Base-by-base conservation (phyloP, 1,140 invertebrate species). In the Tetranychus cinnabarinus region DNA sequence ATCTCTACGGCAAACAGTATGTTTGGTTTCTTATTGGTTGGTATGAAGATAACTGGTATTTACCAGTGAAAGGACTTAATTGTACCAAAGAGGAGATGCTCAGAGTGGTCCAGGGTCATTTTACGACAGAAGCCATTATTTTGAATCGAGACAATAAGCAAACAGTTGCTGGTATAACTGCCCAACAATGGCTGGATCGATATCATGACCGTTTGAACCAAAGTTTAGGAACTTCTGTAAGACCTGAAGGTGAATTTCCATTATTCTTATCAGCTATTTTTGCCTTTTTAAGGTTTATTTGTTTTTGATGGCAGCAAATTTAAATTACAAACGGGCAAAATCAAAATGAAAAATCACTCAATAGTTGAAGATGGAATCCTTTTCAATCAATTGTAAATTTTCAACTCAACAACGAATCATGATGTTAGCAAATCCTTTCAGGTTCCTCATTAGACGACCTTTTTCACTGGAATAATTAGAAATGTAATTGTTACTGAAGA, bases 21-120 rank as follows among this genome's bases (percentile, higher is more conserved):
- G 93, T 98, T 0, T 99, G 95, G 95, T 96, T 97, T 72, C 93
- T 98, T 72, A 97, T 99, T 68, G 95, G 90, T 50, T 98, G 95
- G 95, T 99, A 98, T 72, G 90, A 97, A 69, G 92, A 98, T 70
- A 92, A 97, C 69, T 99, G 95, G 95, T 99, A 91, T 71, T 85
- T 88, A 56, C 48, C 47, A 6, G 36, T 63, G 0, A 23, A 45
- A 33, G 59, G 46, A 58, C 23, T 63, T 0, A 83, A 89, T 62
- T 99, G 96, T 70, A 95, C 89, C 0, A 78, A 79, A 47, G 86
- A 95, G 66, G 80, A 98, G 72, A 93, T 99, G 86, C 73, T 81
- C 52, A 78, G 81, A 62, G 95, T 93, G 0, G 87, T 93, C 1
- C 90, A 97, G 72, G 92, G 92, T 0, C 95, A 98, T 72, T 74